Percentiles rank a stretch among this genome's conserved stretches.
These are phyloP conservation scores for Xestia ashworthii DNA, from an alignment of 2,888 invertebrate species.

Conservation along the genomic window DNA sequence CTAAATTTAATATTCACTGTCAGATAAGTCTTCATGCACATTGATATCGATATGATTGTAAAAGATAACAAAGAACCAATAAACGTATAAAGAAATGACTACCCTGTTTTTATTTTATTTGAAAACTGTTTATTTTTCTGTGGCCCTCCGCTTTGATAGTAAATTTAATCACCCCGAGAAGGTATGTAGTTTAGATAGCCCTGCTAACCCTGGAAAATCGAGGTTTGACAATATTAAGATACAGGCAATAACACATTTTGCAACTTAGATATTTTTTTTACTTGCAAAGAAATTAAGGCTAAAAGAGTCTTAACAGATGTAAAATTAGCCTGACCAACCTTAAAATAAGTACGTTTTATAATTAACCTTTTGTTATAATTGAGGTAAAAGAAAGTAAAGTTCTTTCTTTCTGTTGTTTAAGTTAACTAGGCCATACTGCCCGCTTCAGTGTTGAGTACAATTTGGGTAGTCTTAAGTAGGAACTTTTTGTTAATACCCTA, in stretches of 20 bases:
- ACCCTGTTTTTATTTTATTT: no score
- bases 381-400: slow-evolving; percentile 50
- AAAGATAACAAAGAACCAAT: no score
- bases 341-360: slow-evolving; percentile 49
- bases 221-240: background rate
- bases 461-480: slow-evolving; percentile 49
- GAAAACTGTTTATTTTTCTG: no score
- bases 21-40: no score
- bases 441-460: slow-evolving; percentile 47
- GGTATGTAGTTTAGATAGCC: no score
- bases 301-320: slow-evolving; percentile 29
- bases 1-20: no score
- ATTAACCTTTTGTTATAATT: slow-evolving; percentile 59
- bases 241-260: background rate
- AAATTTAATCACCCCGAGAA: no score
- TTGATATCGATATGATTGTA: no score
- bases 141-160: no score
- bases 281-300: slow-evolving; percentile 2
- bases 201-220: background rate
- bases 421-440: slow-evolving; percentile 54
- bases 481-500: slow-evolving; percentile 59
- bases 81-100: no score
- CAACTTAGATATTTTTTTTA: slow-evolving; percentile 7
- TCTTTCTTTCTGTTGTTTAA: slow-evolving; percentile 48
- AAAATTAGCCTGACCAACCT: slow-evolving; percentile 37